A percentile compares a stretch with the other conserved stretches of the same genome.
Evolutionary conservation across 2,797 vertebrate species (phyloP).

Genomic region (Margarornis squamiger): DNA sequence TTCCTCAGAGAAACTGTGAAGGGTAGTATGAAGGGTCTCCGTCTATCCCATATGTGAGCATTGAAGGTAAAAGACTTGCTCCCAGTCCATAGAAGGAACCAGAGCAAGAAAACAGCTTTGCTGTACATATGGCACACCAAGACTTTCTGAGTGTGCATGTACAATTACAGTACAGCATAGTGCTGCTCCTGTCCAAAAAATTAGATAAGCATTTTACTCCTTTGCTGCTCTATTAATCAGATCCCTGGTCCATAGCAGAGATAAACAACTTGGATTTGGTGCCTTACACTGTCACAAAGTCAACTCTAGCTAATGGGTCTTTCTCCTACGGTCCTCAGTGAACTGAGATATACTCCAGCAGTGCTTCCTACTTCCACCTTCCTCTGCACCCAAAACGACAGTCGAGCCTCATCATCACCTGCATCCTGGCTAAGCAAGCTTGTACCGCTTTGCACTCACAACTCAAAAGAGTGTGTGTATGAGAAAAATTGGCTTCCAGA

Average conservation of each 20-base stretch:
- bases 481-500: not conserved
- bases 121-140: not conserved
- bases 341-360: not conserved
- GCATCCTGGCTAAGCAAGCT: not conserved
- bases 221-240: not conserved
- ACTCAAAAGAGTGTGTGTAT: not conserved
- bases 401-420: not conserved
- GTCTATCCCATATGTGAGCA: not conserved
- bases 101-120: not conserved
- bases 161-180: not conserved
- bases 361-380: accelerated
- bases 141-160: not conserved
- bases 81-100: not conserved
- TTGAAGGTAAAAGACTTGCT: not conserved
- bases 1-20: not conserved
- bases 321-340: not conserved
- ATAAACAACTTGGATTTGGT: not conserved
- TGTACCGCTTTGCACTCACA: not conserved
- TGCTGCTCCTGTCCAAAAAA: not conserved
- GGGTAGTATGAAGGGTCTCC: not conserved
- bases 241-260: not conserved
- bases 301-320: not conserved
- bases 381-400: not conserved
- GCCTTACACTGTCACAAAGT: not conserved
- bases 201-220: not conserved